Conservation (phyloP, 2,113 vertebrate species). For the Excalfactoria chinensis region DNA sequence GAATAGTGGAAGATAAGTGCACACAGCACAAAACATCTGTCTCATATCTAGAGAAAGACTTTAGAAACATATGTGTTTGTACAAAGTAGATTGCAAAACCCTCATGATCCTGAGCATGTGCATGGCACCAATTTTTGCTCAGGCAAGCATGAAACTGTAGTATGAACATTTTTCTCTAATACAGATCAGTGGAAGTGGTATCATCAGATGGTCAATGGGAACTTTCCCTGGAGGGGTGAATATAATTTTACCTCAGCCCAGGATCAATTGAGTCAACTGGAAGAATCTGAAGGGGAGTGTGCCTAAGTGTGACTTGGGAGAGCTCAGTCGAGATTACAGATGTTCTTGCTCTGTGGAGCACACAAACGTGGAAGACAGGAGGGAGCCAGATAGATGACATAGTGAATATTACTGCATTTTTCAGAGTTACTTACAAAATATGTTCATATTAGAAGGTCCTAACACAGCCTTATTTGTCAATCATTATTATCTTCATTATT, state of each 20-base stretch:
- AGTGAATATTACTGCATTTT: not conserved
- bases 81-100: constrained; percentile 12
- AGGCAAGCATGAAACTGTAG: constrained; percentile 17
- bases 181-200: constrained; percentile 1
- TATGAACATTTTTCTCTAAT: constrained; percentile 20
- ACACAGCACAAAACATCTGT: constrained; percentile 3
- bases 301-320: not conserved
- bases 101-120: constrained; percentile 13
- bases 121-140: not conserved
- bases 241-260: not conserved
- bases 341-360: not conserved
- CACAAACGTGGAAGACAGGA: not conserved
- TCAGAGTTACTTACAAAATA: not conserved
- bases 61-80: constrained; percentile 24
- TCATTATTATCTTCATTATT: not conserved
- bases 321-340: not conserved
- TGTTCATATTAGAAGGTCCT: not conserved
- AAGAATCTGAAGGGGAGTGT: not conserved
- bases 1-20: not conserved
- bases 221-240: not conserved
- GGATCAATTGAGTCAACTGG: not conserved
- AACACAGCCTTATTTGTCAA: not conserved
- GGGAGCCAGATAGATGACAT: not conserved
- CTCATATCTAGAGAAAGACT: constrained; percentile 33
- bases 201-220: constrained; percentile 45